Conservation (phyloP, 2,113 vertebrate species). For the Agapornis roseicollis region DNA sequence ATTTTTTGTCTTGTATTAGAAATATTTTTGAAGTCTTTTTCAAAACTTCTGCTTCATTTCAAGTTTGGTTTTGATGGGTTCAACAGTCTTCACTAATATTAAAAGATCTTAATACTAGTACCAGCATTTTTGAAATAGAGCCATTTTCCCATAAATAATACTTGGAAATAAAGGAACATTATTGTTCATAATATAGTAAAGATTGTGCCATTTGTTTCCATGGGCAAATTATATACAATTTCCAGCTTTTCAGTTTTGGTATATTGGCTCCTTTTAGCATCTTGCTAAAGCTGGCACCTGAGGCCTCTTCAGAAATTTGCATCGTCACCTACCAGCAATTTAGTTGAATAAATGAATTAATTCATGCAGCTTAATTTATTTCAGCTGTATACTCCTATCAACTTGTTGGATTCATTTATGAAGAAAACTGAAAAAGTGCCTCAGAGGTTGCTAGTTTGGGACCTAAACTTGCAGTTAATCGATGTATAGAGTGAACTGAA, state of each 20-base stretch:
- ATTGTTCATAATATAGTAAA: not conserved
- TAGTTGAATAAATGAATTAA: not conserved
- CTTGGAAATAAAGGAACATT: not conserved
- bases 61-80: not conserved
- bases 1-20: constrained; percentile 6
- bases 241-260: not conserved
- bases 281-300: not conserved
- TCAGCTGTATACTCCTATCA: not conserved
- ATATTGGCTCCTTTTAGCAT: not conserved
- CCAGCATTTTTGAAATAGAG: not conserved
- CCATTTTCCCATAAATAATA: not conserved
- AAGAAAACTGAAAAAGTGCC: not conserved
- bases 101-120: not conserved
- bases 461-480: not conserved
- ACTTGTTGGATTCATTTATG: not conserved
- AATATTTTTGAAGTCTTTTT: constrained; percentile 21
- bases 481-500: not conserved
- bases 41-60: not conserved
- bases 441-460: not conserved
- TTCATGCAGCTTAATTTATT: not conserved
- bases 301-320: not conserved
- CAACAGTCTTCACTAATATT: not conserved
- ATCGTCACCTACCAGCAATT: not conserved
- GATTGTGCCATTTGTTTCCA: not conserved
- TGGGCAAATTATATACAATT: not conserved